Percentiles rank a stretch among this genome's conserved stretches.
phyloP scores from a whole-genome alignment of 1,140 invertebrate genomes.

The Danaus melanippus region DNA sequence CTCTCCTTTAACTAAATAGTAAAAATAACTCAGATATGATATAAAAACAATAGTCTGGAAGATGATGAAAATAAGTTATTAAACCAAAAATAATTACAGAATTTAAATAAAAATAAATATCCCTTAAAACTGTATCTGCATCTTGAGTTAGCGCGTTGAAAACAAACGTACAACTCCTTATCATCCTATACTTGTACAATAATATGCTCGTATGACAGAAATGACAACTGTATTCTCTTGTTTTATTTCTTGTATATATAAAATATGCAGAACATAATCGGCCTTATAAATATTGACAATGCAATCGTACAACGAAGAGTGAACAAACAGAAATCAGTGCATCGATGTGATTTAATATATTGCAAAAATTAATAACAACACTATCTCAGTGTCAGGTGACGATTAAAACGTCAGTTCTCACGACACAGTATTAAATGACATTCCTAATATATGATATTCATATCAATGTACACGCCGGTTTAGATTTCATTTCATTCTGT shows the following conservation, averaged over 20 bases:
- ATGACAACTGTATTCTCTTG: no score
- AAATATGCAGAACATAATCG: neutral
- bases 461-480: neutral
- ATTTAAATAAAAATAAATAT: no score
- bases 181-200: no score
- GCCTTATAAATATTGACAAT: constrained; percentile 15
- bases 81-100: no score
- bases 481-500: neutral
- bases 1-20: no score
- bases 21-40: no score
- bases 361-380: constrained; percentile 34
- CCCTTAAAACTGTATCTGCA: no score
- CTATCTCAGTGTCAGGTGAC: constrained; percentile 25
- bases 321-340: constrained; percentile 13
- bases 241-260: neutral
- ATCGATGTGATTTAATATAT: constrained; percentile 21
- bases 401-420: constrained; percentile 20
- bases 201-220: no score
- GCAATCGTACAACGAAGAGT: constrained; percentile 1
- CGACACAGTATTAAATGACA: constrained; percentile 9
- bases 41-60: no score
- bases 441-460: constrained; percentile 7
- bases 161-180: no score
- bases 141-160: no score
- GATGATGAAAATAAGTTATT: no score